Evolutionary conservation across 2,888 invertebrate species (phyloP), one percentile per base, ranked within the genome.

Genomic region (Aradus depressus): DNA sequence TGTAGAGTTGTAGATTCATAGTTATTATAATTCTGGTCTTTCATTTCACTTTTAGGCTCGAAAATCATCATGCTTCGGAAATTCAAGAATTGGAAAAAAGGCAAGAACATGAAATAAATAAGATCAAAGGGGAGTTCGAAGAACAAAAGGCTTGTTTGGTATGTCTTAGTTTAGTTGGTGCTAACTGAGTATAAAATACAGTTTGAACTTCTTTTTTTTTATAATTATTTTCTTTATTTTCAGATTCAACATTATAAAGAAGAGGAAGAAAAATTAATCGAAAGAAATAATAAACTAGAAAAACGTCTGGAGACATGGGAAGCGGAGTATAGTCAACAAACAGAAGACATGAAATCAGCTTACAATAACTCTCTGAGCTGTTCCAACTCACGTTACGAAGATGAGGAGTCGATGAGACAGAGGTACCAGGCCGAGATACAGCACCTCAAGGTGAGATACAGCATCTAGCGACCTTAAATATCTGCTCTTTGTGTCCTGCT

Each of bases 341-440:
- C 88, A 50, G 84, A 85, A 62, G 83, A 82, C 62, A 70, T 89
- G 50, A 74, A 86, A 35, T 80, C 81, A 14, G 83, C 84, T 5
- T 88, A 87, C 66, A 80, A 78, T 67, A 75, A 75, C 61, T 77
- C 77, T 4, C 69, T 79, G 49, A 69, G 74, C 25, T 74, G 75
- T 39, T 76, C 58, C 2, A 45, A 44, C 6, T 45, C 37, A 12
- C 44, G 35, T 31, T 22, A 23, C 16, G 31, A 48, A 44, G 50
- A 57, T 49, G 76, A 76, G 58, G 75, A 74, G 45, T 74, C 79
- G 43, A 76, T 82, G 58, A 74, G 82, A 48, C 79, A 77, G 63
- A 76, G 84, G 53, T 87, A 87, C 68, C 86, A 88, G 68, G 78
- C 81, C 38, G 89, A 90, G 71, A 85, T 91, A 62, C 88, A 89